phyloP scores from a whole-genome alignment of 2,113 vertebrate genomes.

The Sylvilagus bachmani region DNA sequence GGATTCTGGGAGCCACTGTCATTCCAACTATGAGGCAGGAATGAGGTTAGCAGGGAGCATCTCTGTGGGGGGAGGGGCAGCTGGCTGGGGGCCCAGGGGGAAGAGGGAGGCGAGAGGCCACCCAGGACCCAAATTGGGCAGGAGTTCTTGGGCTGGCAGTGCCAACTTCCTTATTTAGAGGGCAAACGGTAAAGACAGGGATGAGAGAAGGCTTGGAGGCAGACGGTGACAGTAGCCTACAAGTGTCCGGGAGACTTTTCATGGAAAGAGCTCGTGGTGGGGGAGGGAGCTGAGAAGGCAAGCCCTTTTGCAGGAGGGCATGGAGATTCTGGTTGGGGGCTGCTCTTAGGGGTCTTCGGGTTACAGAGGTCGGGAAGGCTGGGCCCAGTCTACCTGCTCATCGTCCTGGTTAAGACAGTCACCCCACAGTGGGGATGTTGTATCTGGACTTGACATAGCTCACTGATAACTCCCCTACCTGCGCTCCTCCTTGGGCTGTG shows the following conservation, averaged over 20 bases:
- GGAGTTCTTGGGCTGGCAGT: conserved; percentile 88
- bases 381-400: neutral
- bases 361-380: too few relatives aligned
- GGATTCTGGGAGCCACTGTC: conserved; percentile 83
- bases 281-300: neutral
- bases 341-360: neutral
- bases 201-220: neutral
- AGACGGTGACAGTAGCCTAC: neutral
- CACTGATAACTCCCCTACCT: neutral
- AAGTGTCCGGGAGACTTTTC: conserved; percentile 17
- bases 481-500: neutral
- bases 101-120: conserved; percentile 82
- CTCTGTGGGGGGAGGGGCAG: conserved; percentile 53
- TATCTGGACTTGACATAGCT: neutral
- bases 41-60: conserved; percentile 88
- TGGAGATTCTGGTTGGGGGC: neutral
- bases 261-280: conserved; percentile 9
- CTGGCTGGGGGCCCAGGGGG: conserved; percentile 59
- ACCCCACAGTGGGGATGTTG: neutral
- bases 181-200: conserved; percentile 91
- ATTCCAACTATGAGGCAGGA: conserved; percentile 85
- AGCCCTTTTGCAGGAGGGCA: neutral
- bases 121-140: conserved; percentile 90
- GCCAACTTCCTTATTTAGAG: conserved; percentile 94
- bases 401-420: neutral